phyloP scores from a whole-genome alignment of 2,113 vertebrate genomes.

The Crypturellus undulatus region DNA sequence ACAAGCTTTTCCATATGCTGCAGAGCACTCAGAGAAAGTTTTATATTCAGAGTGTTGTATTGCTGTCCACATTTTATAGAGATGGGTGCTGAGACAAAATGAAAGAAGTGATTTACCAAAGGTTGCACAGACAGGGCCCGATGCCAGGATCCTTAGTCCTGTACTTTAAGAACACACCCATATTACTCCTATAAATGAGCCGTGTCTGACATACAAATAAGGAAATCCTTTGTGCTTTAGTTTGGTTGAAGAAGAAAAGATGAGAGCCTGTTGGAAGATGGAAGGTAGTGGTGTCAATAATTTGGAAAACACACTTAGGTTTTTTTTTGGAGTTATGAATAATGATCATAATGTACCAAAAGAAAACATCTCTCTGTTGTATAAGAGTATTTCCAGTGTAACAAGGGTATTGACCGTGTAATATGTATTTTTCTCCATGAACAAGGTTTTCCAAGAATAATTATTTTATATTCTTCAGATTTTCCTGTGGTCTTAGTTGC shows the following conservation, averaged over 20 bases:
- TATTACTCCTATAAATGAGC: neutral
- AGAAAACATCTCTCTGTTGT: neutral
- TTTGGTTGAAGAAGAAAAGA: neutral
- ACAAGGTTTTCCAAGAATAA: neutral
- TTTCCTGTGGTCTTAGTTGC: neutral
- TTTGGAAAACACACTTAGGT: neutral
- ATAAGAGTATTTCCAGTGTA: neutral
- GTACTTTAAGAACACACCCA: neutral
- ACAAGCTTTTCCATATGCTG: neutral
- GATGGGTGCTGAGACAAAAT: neutral
- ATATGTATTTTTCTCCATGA: neutral
- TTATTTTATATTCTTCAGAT: neutral
- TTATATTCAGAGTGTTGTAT: neutral
- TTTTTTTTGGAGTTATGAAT: neutral
- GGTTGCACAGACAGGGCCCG: neutral
- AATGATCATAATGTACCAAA: neutral
- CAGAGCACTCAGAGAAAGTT: neutral
- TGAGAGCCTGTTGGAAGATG: neutral
- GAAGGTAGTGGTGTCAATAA: neutral
- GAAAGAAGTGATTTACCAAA: neutral
- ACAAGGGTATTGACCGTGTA: neutral
- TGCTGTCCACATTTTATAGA: neutral
- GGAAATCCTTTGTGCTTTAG: neutral
- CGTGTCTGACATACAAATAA: neutral
- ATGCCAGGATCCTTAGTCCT: neutral